Evolutionary conservation across 2,888 invertebrate species (phyloP), one percentile per base, ranked within the genome.

Genomic region (Linnaemya tessellans): DNA sequence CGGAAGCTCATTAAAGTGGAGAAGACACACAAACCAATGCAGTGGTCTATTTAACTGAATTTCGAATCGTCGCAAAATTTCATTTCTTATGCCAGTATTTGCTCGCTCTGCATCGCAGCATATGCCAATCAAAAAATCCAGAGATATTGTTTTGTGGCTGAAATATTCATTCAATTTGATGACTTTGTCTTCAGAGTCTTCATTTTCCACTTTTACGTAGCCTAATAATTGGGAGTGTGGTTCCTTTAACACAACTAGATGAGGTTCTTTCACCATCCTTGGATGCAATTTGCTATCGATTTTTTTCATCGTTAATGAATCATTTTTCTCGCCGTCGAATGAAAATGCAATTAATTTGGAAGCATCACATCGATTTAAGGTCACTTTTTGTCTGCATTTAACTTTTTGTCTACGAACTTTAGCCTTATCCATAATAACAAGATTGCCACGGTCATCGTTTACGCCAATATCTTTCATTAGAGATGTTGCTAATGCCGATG

Each of bases 161-260:
- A 22, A 25, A 54, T 54, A 54, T 54, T 62, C 41, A 41, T 62
- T 41, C 35, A 62, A 41, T 38, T 38, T 65, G 25, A 43, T 8
- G 64, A 22, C 64, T 22, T 64, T 64, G 18, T 43, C 8, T 64
- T 64, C 25, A 43, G 46, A 64, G 22, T 25, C 62, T 62, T 62
- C 1, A 62, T 38, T 62, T 62, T 62, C 62, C 38, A 62, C 62
- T 41, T 64, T 64, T 64, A 46, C 22, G 64, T 43, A 64, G 64
- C 13, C 43, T 64, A 64, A 64, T 64, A 43, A 64, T 64, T 64
- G 22, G 64, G 46, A 64, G 43, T 46, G 64, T 64, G 64, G 43
- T 64, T 64, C 64, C 43, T 64, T 46, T 30, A 20, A 22, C 22
- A 54, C 9, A 54, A 20, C 25, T 54, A 54, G 22, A 54, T 13